Conservation (phyloP, 2,113 vertebrate genomes). For the Parus major region DNA sequence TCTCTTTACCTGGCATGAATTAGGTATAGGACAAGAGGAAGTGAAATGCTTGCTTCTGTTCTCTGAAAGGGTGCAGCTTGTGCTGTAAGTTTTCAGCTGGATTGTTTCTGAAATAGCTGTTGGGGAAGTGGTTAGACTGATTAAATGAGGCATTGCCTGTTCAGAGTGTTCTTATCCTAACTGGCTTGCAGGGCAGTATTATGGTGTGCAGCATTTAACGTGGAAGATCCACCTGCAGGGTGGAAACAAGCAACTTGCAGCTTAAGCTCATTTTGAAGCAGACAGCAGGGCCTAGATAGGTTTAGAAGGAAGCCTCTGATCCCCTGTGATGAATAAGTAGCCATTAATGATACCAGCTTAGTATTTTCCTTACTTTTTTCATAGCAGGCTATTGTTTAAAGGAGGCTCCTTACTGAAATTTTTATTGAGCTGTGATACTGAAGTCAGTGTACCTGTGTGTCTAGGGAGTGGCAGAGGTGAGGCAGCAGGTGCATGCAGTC, state of each 20-base stretch:
- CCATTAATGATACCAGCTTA: neutral
- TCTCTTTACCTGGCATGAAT: neutral
- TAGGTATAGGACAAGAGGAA: neutral
- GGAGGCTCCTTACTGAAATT: neutral
- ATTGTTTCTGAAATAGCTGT: neutral
- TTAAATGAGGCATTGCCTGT: neutral
- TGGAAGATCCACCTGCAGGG: neutral
- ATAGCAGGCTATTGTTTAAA: neutral
- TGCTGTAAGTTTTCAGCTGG: neutral
- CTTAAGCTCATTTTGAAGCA: conserved; percentile 31
- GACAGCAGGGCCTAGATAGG: neutral
- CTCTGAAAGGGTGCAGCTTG: neutral
- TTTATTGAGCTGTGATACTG: neutral
- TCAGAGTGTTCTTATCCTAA: neutral
- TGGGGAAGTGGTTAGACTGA: neutral
- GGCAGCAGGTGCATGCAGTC: accelerated
- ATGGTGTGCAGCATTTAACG: accelerated
- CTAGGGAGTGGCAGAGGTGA: neutral
- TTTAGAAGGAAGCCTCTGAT: conserved; percentile 25
- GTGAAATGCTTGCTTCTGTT: neutral
- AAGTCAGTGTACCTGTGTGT: neutral
- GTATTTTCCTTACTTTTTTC: neutral
- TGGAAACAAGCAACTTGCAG: neutral
- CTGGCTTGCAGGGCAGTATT: neutral
- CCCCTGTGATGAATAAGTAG: neutral